These are phyloP conservation scores for Epiblema foenella DNA, from an alignment of 2,888 invertebrate genomes.

Conservation along the genomic window DNA sequence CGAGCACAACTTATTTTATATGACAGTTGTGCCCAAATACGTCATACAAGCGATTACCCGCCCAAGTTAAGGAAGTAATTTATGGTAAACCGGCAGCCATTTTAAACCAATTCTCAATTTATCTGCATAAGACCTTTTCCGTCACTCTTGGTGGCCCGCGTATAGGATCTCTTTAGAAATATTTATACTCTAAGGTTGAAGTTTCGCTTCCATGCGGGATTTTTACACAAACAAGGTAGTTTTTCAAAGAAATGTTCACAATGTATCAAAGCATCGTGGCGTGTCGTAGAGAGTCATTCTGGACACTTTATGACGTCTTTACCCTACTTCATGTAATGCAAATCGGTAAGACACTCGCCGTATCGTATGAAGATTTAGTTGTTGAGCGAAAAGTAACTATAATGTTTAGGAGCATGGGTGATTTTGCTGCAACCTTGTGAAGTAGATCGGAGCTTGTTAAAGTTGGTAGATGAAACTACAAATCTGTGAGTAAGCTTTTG, in stretches of 20 bases:
- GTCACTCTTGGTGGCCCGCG: too few relatives aligned
- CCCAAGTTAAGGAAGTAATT: too few relatives aligned
- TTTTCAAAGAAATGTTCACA: conserved; percentile 7
- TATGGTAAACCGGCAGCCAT: too few relatives aligned
- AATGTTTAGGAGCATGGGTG: not conserved
- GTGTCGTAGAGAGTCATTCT: conserved; percentile 18
- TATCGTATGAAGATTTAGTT: not conserved
- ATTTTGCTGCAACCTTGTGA: not conserved
- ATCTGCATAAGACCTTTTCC: too few relatives aligned
- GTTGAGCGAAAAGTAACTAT: not conserved
- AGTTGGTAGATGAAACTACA: not conserved
- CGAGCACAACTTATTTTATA: too few relatives aligned
- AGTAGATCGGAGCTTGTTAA: not conserved
- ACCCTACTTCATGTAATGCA: conserved; percentile 17
- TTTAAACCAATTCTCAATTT: too few relatives aligned
- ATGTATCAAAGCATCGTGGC: conserved; percentile 7
- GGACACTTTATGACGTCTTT: conserved; percentile 19
- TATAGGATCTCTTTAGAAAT: too few relatives aligned
- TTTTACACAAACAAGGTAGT: conserved; percentile 10
- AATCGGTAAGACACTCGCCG: not conserved
- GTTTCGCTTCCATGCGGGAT: not conserved
- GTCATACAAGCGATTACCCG: too few relatives aligned
- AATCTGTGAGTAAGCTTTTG: not conserved
- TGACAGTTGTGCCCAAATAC: too few relatives aligned
- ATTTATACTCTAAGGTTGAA: too few relatives aligned